Evolutionary conservation across 2,113 vertebrate species (phyloP), one percentile per base, ranked within the genome.

Genomic region (Chamaea fasciata): DNA sequence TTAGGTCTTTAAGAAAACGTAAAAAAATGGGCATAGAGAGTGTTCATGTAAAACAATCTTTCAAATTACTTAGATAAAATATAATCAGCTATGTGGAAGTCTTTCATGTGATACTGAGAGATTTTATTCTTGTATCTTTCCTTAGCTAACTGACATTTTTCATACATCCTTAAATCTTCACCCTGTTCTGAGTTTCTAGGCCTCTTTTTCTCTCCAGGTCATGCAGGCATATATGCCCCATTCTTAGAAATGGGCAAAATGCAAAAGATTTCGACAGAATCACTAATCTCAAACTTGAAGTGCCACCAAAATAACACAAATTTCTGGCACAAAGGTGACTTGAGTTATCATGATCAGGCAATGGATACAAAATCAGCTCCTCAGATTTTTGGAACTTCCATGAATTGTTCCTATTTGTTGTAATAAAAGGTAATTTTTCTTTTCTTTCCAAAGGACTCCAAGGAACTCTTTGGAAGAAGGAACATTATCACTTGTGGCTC

Each of bases 401-500:
- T 30, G 41, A 62, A 4, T 33, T 33, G 17, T 21, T 79, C 60
- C 14, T 62, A 4, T 31, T 76, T 44, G 8, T 18, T 79, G 31
- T 31, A 82, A 69, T 46, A 33, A 76, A 85, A 50, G 4, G 15
- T 49, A 37, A 6, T n/a, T 68, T 78, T 83, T 46, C 24, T 37
- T 49, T 59, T 37, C 26, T 27, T 75, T 84, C 20, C n/a, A 79
- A 16, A 47, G 33, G n/a, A 49, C 47, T 75, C 26, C 44, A 68
- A 59, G 37, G 30, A 90, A 37, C 15, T 39, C 31, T 27, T 30
- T 33, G 17, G 20, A 87, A 65, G 35, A 71, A 52, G 21, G 44
- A 44, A 31, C 0, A 2, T 39, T 52, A 39, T 30, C 1, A 47
- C 0, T 1, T 13, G 22, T 46, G 23, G 28, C 39, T 60, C 14